Base-by-base conservation (phyloP, 1,140 invertebrate genomes). In the Leguminivora glycinivorella region DNA sequence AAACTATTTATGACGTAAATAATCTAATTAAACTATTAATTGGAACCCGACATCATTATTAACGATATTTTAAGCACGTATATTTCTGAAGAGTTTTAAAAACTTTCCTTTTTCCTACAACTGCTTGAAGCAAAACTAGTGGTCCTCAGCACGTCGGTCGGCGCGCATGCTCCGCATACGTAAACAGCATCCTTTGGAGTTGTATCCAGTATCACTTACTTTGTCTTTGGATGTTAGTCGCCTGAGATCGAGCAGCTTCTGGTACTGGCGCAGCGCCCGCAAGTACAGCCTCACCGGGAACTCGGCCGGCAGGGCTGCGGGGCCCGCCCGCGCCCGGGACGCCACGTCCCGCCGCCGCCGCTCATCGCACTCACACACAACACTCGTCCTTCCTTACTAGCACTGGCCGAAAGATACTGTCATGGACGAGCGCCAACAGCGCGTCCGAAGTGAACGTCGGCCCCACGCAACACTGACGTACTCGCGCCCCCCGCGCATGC, bases 261-360 rank as follows among this genome's bases (percentile, higher is more conserved):
- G 93, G 80, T 94, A 94, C 78, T 94, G 94, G 60, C 93, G 92
- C 14, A 93, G 91, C 60, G 93, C 94, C 31, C 93, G 81, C 72
- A 93, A 81, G 83, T 93, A 94, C 43, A 94, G 84, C 71, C 93
- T 88, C 68, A 92, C 93, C 25, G 93, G 93, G 67, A 94, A 91
- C 67, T 93, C 92, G 19, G 91, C 83, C 70, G 93, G 92, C 40
- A 93, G 72, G 70, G 93, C 89, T 70, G 92, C 88, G 29, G 81
- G 75, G 47, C 47, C 66, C 74, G 84, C 82, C 68, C 81, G 70
- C 40, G 72, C 71, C 69, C 83, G 82, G 76, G 88, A 85, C 69
- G 85, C 84, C 72, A 91, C 84, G 63, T 83, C 87, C 71, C 81
- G 60, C 83, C 86, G 71, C 85, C 82, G 56, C 83, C 86, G 72